Conservation (phyloP, 2,888 invertebrate genomes). For the Gastrophysa polygoni region DNA sequence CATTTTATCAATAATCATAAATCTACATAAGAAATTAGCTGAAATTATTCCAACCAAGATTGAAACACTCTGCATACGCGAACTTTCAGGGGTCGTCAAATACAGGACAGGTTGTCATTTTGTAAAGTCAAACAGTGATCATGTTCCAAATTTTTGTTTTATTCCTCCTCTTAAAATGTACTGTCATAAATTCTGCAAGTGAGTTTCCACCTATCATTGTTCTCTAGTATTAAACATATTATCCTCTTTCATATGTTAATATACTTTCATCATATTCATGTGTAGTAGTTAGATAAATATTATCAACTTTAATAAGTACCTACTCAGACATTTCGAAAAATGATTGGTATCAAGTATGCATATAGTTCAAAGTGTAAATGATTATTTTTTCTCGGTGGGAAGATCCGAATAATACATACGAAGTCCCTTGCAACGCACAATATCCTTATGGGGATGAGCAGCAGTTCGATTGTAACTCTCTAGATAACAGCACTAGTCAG, state of each 20-base stretch:
- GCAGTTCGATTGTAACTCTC: slow-evolving; percentile 28
- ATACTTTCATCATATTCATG: too few species aligned
- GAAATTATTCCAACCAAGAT: too few species aligned
- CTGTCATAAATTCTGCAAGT: background rate
- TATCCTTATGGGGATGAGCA: slow-evolving; percentile 41
- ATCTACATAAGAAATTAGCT: too few species aligned
- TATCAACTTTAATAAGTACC: too few species aligned
- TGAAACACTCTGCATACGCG: too few species aligned
- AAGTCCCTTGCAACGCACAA: slow-evolving; percentile 34
- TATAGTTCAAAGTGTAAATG: background rate
- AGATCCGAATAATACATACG: slow-evolving; percentile 20
- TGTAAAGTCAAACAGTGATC: background rate
- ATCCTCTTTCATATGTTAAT: too few species aligned
- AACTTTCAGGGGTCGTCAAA: too few species aligned
- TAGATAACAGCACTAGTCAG: slow-evolving; percentile 32
- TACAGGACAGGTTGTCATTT: background rate
- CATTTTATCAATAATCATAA: too few species aligned
- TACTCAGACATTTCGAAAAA: too few species aligned
- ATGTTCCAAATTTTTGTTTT: background rate
- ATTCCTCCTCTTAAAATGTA: background rate
- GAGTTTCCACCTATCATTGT: background rate
- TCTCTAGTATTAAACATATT: too few species aligned
- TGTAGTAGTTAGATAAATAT: too few species aligned
- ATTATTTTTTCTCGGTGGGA: background rate
- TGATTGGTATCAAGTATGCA: background rate